Base-by-base conservation (phyloP, 2,888 invertebrate species). In the Eupithecia centaureata region DNA sequence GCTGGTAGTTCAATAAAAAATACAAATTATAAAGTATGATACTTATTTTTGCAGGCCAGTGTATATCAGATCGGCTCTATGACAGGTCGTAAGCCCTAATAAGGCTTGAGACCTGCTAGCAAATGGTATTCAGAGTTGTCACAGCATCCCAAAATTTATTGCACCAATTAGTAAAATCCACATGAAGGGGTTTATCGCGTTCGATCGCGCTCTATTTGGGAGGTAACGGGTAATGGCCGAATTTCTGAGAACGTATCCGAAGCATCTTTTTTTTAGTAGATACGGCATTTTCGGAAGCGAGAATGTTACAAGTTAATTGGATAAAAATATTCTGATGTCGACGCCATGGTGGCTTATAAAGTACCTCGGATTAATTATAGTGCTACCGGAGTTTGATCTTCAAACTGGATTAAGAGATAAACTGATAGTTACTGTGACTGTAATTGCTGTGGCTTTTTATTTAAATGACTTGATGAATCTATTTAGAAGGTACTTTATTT, bases 251-350 rank as follows among this genome's bases (percentile, higher is more conserved):
- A 92, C 82, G 80, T 77, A 77, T 76, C 79, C 85, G 65, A 68
- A 65, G 79, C 76, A 77, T 76, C 79, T 83, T 84, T 85, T 86
- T 71, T 68, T 65, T 65, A 63, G 70, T 71, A 65, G 63, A 61
- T 7, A 62, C 32, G 52, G 86, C 78, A 88, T 89, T 89, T 92
- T 89, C 88, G 86, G 91, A 90, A 91, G 91, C 91, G 89, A 90
- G 90, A 92, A 89, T 90, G 87, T 92, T 85, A 92, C 91, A 89
- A 91, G 92, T 90, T 92, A 92, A 92, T 93, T 92, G 92, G 92
- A 80, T 86, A 80, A 80, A 91, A 87, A 86, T 88, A 90, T 90
- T 87, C 82, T 71, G 82, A 81, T 79, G 81, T 77, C 84, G 82
- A 86, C 88, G 86, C 85, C 66, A 85, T 82, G 82, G 83, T 78